A percentile compares a stretch with the other conserved stretches of the same genome.
These are phyloP conservation scores for Marronus borbonicus DNA, from an alignment of 2,888 invertebrate species.

Conservation along the genomic window DNA sequence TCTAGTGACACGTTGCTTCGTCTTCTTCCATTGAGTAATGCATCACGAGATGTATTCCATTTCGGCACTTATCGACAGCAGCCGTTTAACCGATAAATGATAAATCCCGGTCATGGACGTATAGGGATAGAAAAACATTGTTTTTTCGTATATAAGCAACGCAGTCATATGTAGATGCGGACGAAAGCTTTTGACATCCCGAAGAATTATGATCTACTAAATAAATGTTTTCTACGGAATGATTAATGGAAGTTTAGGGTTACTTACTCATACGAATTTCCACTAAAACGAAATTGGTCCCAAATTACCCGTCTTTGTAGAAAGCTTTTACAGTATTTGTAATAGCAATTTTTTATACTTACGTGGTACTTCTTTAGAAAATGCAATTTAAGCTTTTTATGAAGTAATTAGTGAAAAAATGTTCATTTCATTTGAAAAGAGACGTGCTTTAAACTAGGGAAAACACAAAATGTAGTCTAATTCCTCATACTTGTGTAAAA, in stretches of 20 bases:
- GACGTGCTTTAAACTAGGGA: too few relatives aligned
- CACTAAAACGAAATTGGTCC: not conserved
- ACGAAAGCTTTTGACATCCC: constrained; percentile 21
- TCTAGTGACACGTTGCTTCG: constrained; percentile 18
- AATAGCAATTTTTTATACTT: too few relatives aligned
- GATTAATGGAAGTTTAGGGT: constrained; percentile 15
- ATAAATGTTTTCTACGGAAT: constrained; percentile 7
- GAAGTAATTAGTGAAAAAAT: too few relatives aligned
- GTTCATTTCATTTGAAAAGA: too few relatives aligned
- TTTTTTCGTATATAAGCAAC: not conserved
- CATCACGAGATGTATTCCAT: constrained; percentile 19
- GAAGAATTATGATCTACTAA: constrained; percentile 24
- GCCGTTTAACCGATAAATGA: constrained; percentile 29
- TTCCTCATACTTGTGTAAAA: too few relatives aligned
- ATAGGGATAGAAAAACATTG: constrained; percentile 16
- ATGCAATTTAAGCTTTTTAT: too few relatives aligned
- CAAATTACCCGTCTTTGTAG: too few relatives aligned
- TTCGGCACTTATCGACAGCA: constrained; percentile 28
- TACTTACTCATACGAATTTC: not conserved
- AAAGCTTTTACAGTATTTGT: too few relatives aligned
- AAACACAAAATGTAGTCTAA: too few relatives aligned
- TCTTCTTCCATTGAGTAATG: constrained; percentile 12
- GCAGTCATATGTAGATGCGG: constrained; percentile 16
- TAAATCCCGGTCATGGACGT: constrained; percentile 5
- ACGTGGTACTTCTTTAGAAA: too few relatives aligned